Evolutionary conservation across 1,140 invertebrate genomes (phyloP).

Genomic region (Euglossa dilemma): DNA sequence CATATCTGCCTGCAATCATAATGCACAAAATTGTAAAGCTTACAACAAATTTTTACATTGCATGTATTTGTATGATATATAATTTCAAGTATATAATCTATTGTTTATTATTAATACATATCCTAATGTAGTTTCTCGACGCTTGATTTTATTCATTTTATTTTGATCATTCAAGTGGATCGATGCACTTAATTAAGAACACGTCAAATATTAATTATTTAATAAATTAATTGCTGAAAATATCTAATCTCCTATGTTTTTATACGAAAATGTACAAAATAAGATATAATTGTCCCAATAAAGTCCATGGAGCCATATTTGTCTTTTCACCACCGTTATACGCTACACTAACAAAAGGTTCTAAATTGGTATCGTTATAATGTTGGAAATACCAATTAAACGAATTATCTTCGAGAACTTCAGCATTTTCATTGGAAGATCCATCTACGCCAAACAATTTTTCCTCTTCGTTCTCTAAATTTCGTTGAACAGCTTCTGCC

Average conservation of each 20-base stretch:
- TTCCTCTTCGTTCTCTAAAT: conserved; percentile 30
- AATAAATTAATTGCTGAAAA: conserved; percentile 19
- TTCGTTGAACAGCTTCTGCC: conserved; percentile 42
- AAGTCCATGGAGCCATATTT: conserved; percentile 39
- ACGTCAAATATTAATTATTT: neutral
- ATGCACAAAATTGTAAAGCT: neutral
- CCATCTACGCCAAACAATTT: conserved; percentile 27
- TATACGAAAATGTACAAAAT: conserved; percentile 40
- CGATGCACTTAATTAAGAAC: neutral
- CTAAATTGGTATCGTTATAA: conserved; percentile 88
- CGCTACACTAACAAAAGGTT: conserved; percentile 84
- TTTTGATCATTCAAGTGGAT: neutral
- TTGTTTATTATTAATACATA: conserved; percentile 24
- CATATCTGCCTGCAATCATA: neutral
- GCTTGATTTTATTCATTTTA: neutral
- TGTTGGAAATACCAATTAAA: conserved; percentile 91
- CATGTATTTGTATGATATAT: conserved; percentile 24
- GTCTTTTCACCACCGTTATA: conserved; percentile 63
- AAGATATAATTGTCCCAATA: conserved; percentile 50
- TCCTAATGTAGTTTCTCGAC: neutral
- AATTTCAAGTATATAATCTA: conserved; percentile 7
- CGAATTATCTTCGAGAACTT: conserved; percentile 79
- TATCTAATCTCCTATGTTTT: conserved; percentile 18
- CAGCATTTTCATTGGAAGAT: conserved; percentile 58
- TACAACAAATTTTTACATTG: neutral